Evolutionary conservation across 2,888 invertebrate genomes (phyloP).

Genomic region (Dryobota labecula): DNA sequence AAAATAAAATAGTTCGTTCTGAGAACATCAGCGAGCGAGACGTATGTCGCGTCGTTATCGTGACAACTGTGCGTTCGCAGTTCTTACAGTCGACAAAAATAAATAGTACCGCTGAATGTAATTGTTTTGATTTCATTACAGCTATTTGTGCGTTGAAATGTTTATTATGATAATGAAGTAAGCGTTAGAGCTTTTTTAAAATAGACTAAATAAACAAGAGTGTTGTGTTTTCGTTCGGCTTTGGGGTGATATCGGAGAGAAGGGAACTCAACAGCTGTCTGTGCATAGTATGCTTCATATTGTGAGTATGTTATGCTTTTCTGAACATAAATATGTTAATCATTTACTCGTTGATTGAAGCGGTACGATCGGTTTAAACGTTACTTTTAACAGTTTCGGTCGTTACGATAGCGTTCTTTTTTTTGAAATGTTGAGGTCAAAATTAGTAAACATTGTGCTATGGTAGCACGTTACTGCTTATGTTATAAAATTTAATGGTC

Average conservation of each 20-base stretch:
- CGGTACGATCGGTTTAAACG: background rate
- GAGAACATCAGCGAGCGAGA: constrained; percentile 81
- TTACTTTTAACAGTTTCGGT: background rate
- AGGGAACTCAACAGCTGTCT: constrained; percentile 83
- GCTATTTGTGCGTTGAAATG: constrained; percentile 65
- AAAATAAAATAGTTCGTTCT: constrained; percentile 65
- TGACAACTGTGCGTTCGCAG: constrained; percentile 88
- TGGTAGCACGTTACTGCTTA: background rate
- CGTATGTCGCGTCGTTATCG: constrained; percentile 82
- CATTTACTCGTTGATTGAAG: constrained; percentile 2
- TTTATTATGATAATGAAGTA: constrained; percentile 54
- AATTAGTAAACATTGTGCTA: constrained; percentile 44
- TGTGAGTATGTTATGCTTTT: constrained; percentile 79
- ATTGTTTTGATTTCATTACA: constrained; percentile 63
- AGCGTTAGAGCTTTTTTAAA: constrained; percentile 53
- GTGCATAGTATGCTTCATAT: constrained; percentile 88
- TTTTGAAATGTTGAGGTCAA: constrained; percentile 33
- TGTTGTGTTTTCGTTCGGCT: constrained; percentile 85
- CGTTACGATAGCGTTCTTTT: constrained; percentile 32
- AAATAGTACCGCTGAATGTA: constrained; percentile 61
- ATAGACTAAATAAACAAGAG: constrained; percentile 77
- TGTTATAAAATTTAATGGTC: too few relatives aligned
- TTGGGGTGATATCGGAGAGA: constrained; percentile 75
- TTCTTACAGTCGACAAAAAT: constrained; percentile 70
- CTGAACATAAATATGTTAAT: constrained; percentile 31